Conservation (phyloP, 2,113 vertebrate species). For the Psammodynastes pulverulentus region DNA sequence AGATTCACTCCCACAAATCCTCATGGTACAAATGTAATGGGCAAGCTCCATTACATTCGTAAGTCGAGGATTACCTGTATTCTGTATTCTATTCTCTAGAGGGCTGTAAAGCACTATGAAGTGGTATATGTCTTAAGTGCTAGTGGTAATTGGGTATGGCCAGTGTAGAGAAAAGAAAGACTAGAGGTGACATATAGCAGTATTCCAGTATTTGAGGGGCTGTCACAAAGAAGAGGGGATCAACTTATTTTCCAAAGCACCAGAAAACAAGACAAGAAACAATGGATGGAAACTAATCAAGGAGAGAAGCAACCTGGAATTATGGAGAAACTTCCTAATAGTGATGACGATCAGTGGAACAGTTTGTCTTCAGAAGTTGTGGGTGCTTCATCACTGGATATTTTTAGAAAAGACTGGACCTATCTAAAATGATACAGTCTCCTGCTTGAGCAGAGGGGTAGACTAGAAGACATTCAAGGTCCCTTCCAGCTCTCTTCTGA, state of each 20-base stretch:
- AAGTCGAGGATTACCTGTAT: no score
- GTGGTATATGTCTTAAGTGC: no score
- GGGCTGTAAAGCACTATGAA: no score
- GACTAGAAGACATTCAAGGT: neutral
- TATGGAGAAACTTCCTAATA: neutral
- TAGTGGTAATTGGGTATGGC: neutral
- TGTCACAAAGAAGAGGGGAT: neutral
- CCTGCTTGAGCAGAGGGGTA: neutral
- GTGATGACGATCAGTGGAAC: no score
- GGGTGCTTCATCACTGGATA: neutral
- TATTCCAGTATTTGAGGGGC: neutral
- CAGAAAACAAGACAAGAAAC: neutral
- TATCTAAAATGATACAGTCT: neutral
- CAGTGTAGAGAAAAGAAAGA: neutral
- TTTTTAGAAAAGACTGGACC: neutral
- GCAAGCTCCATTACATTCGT: no score
- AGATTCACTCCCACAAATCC: no score
- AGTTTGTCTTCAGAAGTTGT: neutral
- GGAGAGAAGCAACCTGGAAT: neutral
- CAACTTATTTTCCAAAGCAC: neutral
- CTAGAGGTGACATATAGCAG: neutral
- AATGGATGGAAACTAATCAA: neutral
- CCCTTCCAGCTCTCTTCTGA: neutral
- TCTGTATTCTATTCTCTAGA: no score
- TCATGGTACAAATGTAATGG: no score